Evolutionary conservation across 2,888 invertebrate genomes (phyloP), one percentile per base, ranked within the genome.

Genomic region (Epinotia bilunana): DNA sequence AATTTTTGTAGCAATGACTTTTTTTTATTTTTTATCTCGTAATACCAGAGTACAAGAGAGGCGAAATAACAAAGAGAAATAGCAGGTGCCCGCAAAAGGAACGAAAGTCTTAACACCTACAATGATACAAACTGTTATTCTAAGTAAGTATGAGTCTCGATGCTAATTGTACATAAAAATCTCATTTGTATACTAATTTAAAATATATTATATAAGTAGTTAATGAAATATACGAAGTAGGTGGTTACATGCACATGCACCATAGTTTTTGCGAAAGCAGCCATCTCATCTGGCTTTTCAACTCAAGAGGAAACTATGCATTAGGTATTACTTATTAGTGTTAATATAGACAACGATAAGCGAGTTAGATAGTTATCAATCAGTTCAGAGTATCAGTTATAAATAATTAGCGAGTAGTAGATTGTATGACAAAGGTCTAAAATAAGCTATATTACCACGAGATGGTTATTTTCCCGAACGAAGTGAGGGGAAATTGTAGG

Each of bases 81-180:
- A 53, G n/a, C n/a, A 6, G 6, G 53, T n/a, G n/a, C 7, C 53
- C n/a, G 5, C n/a, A 16, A 53, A 5, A n/a, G 16, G 7, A 53
- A 5, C n/a, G 46, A 53, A 5, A n/a, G 46, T 53, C n/a, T n/a
- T n/a, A 53, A n/a, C n/a, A n/a, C 28, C 16, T 6, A 33, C 7
- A 53, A 55, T 65, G 65, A 65, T 65, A 18, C 33, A 11, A 18
- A 18, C 28, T 28, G 16, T 46, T 46, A 65, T 65, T 65, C 28
- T 49, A n/a, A 28, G 65, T 65, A 55, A 33, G 65, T 65, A 23
- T 11, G 20, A 39, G 11, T 28, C n/a, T 7, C 18, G 61, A 33
- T 9, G 4, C 13, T 61, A 28, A 9, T 60, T 39, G 39, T 33
- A 5, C 33, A 9, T 5, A 39, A 11, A 9, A 39, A 39, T 39